These are phyloP conservation scores for Anguilla pacifica DNA, from an alignment of 2,797 vertebrate genomes.

Conservation along the genomic window DNA sequence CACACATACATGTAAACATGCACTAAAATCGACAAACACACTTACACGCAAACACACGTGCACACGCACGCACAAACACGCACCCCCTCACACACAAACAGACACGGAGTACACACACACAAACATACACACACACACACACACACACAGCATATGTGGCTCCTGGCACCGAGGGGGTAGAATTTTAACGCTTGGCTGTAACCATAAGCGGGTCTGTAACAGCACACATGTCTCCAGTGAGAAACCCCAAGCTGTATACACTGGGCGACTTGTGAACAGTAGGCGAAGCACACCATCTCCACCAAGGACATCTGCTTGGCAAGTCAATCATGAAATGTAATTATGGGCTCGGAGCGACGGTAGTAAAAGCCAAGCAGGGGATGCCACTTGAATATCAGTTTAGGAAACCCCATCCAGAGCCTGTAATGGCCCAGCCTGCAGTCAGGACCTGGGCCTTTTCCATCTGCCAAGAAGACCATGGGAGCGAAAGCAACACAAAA, in stretches of 20 bases:
- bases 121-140: not conserved
- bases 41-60: no score
- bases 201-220: not conserved
- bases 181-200: not conserved
- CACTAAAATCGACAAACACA: not conserved
- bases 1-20: not conserved
- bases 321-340: not conserved
- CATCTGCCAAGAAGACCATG: not conserved
- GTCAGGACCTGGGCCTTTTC: not conserved
- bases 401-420: not conserved
- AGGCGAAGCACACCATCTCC: not conserved
- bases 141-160: not conserved
- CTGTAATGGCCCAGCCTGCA: not conserved
- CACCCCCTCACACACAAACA: not conserved
- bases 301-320: not conserved
- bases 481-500: not conserved
- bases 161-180: not conserved
- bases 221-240: not conserved
- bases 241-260: not conserved
- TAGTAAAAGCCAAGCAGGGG: not conserved
- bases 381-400: slow-evolving; percentile 2
- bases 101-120: not conserved
- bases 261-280: not conserved
- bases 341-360: not conserved
- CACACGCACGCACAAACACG: no score